These are phyloP conservation scores for Meriones psammophilus DNA, from an alignment of 2,797 vertebrate genomes.

Conservation along the genomic window DNA sequence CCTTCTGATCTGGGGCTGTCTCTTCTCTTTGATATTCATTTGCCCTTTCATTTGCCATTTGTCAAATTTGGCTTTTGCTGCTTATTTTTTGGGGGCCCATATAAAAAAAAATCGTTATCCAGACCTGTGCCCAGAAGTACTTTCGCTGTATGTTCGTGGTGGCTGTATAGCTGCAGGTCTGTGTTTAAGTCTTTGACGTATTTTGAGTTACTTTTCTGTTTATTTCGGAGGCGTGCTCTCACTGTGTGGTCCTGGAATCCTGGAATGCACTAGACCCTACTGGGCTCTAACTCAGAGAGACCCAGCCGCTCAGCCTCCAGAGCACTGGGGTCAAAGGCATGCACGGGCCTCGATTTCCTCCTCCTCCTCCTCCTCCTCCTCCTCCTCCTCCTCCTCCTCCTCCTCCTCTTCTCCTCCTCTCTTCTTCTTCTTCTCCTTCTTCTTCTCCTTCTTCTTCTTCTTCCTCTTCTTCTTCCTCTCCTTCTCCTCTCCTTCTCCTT, in stretches of 20 bases:
- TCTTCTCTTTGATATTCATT: not conserved
- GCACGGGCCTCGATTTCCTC: not conserved
- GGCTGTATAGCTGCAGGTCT: not conserved
- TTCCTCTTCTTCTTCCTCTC: too few species aligned
- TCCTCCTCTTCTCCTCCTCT: too few species aligned
- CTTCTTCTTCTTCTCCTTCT: too few species aligned
- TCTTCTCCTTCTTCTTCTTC: too few species aligned
- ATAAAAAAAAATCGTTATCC: not conserved
- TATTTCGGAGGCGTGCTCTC: not conserved
- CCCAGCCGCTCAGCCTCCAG: not conserved
- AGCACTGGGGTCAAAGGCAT: not conserved
- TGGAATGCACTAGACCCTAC: not conserved
- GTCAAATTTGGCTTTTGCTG: not conserved
- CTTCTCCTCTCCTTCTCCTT: too few species aligned
- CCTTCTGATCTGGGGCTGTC: not conserved
- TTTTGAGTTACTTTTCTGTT: not conserved
- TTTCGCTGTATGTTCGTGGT: not conserved
- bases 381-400: too few species aligned
- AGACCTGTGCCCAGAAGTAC: not conserved
- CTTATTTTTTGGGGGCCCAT: not conserved
- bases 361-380: too few species aligned
- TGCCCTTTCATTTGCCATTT: not conserved
- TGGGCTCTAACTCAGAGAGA: not conserved
- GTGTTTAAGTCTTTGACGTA: not conserved
- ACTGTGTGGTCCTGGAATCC: not conserved